Evolutionary conservation across 2,888 invertebrate genomes (phyloP).

Genomic region (Blomia tropicalis): DNA sequence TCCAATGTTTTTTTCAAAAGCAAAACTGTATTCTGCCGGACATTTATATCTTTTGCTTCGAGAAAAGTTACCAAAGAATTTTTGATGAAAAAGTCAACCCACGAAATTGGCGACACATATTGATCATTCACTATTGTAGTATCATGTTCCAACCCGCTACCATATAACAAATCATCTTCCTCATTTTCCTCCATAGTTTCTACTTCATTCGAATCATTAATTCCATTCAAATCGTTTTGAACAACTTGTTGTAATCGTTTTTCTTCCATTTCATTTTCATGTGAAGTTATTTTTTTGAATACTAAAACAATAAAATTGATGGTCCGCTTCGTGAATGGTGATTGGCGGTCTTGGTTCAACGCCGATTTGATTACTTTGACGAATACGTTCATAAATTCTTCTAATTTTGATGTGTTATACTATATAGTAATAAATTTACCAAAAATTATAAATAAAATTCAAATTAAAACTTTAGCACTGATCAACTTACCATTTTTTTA

Average conservation of each 20-base stretch:
- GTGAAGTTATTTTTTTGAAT: neutral
- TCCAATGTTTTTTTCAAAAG: constrained; percentile 13
- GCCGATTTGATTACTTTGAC: neutral
- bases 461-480: neutral
- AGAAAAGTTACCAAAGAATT: neutral
- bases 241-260: neutral
- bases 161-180: no score
- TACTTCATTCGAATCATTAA: neutral
- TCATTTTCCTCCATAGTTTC: neutral
- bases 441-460: neutral
- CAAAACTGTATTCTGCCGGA: constrained; percentile 14
- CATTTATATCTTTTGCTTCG: neutral
- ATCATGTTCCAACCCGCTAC: neutral
- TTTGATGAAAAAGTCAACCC: neutral
- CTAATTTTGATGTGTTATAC: neutral
- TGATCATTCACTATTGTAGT: neutral
- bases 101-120: neutral
- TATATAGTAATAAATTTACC: neutral
- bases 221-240: neutral
- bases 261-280: neutral
- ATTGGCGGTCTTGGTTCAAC: neutral
- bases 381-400: constrained; percentile 1
- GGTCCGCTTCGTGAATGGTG: constrained; percentile 10
- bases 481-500: neutral
- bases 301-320: constrained; percentile 3